These are phyloP conservation scores for Pluvialis apricaria DNA, from an alignment of 2,113 vertebrate genomes.

Conservation along the genomic window DNA sequence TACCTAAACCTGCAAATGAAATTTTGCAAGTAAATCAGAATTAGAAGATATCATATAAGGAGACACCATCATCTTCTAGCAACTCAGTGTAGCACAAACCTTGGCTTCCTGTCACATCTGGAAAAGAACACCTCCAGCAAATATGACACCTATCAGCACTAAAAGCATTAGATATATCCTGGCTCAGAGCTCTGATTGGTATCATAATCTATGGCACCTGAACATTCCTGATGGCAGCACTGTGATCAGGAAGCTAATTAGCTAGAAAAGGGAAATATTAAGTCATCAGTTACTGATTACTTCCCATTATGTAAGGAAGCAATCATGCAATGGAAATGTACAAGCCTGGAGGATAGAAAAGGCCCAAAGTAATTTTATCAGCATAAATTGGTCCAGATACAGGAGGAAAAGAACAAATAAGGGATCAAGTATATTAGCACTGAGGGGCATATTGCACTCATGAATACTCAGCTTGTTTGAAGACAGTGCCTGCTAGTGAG, in stretches of 20 bases:
- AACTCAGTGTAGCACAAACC: neutral
- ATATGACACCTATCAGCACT: neutral
- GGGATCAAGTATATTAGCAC: neutral
- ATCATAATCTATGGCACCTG: neutral
- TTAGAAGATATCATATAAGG: neutral
- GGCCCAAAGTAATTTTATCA: slow-evolving; percentile 7
- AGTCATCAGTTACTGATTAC: slow-evolving; percentile 24
- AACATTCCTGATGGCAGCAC: neutral
- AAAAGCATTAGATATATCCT: neutral
- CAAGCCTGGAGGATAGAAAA: neutral
- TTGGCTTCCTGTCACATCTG: neutral
- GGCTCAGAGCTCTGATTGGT: neutral
- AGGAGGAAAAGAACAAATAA: slow-evolving; percentile 29
- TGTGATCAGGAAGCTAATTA: slow-evolving; percentile 38
- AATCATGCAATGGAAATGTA: neutral
- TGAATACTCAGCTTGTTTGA: slow-evolving; percentile 18
- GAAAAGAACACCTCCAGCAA: neutral
- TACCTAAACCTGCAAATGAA: neutral
- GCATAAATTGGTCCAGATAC: neutral
- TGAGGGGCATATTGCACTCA: neutral
- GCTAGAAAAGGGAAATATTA: neutral
- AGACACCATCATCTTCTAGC: neutral
- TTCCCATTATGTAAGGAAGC: neutral
- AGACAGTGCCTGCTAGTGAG: neutral
- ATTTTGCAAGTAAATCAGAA: neutral